These are phyloP conservation scores for Cryptophagus acutangulus DNA, from an alignment of 2,888 invertebrate genomes.

Conservation along the genomic window DNA sequence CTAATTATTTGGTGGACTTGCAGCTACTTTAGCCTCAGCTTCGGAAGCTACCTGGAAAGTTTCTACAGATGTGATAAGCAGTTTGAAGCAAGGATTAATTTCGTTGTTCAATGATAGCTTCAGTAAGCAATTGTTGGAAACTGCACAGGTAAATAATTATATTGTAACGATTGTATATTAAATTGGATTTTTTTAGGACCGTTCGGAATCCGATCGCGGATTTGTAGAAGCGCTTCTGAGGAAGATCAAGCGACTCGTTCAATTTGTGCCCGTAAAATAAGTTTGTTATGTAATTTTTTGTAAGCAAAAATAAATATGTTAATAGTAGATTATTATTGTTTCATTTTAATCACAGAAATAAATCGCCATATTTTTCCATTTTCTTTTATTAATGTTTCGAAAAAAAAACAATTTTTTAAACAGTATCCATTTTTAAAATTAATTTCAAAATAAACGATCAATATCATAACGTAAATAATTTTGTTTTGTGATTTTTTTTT, in stretches of 20 bases:
- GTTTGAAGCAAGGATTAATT: slow-evolving; percentile 66
- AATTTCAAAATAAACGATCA: slow-evolving; percentile 17
- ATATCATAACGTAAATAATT: not conserved
- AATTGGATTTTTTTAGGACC: slow-evolving; percentile 50
- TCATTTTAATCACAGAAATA: too few relatives aligned
- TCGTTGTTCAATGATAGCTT: slow-evolving; percentile 75
- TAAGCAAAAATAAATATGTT: not conserved
- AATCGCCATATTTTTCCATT: too few relatives aligned
- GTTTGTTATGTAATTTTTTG: slow-evolving; percentile 2
- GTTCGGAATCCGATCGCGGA: slow-evolving; percentile 60
- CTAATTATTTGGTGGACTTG: slow-evolving; percentile 11
- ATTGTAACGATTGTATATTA: not conserved
- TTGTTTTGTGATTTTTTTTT: too few relatives aligned
- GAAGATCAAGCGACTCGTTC: slow-evolving; percentile 73
- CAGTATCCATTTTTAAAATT: slow-evolving; percentile 35
- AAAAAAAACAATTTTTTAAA: too few relatives aligned
- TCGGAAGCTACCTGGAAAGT: slow-evolving; percentile 55
- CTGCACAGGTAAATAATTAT: slow-evolving; percentile 41
- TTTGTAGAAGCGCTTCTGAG: slow-evolving; percentile 71
- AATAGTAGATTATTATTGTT: too few relatives aligned
- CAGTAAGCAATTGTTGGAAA: slow-evolving; percentile 66
- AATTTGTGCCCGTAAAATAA: slow-evolving; percentile 57
- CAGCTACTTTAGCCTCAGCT: slow-evolving; percentile 47
- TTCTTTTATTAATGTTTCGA: too few relatives aligned
- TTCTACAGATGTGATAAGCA: slow-evolving; percentile 58